A percentile compares a stretch with the other conserved stretches of the same genome.
phyloP scores from a whole-genome alignment of 2,113 vertebrate genomes.

The Pollachius pollachius region DNA sequence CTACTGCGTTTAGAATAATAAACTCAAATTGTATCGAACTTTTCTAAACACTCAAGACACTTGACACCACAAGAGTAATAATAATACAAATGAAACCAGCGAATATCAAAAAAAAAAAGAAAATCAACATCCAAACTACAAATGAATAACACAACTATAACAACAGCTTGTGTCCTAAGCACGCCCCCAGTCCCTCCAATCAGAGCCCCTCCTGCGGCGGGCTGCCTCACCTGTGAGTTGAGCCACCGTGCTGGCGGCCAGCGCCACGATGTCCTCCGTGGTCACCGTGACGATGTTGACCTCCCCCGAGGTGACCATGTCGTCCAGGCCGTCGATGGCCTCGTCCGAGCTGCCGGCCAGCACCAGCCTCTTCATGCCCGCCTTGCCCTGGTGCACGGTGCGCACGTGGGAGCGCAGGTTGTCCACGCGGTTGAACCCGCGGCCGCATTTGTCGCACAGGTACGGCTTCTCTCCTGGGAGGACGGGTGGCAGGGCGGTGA shows the following conservation, averaged over 20 bases:
- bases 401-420: conserved; percentile 97
- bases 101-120: too few relatives aligned
- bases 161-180: too few relatives aligned
- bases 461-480: conserved; percentile 91
- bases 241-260: conserved; percentile 84
- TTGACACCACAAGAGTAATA: background rate
- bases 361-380: conserved; percentile 90
- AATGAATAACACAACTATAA: too few relatives aligned
- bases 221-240: conserved; percentile 86
- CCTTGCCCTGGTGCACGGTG: conserved; percentile 95
- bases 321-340: conserved; percentile 65
- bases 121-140: too few relatives aligned
- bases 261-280: conserved; percentile 73
- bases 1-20: background rate
- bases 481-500: background rate
- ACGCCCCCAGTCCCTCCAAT: too few relatives aligned
- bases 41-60: background rate
- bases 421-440: conserved; percentile 96
- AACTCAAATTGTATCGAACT: background rate
- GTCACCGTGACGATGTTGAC: conserved; percentile 86
- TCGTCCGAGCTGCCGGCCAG: conserved; percentile 53
- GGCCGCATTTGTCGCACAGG: conserved; percentile 93
- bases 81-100: too few relatives aligned
- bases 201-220: background rate
- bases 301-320: conserved; percentile 85